Evolutionary conservation across 92 coral and sea anemone genomes (phyloP), one percentile per base, ranked within the genome.

Genomic region (Meandrina meandrites): DNA sequence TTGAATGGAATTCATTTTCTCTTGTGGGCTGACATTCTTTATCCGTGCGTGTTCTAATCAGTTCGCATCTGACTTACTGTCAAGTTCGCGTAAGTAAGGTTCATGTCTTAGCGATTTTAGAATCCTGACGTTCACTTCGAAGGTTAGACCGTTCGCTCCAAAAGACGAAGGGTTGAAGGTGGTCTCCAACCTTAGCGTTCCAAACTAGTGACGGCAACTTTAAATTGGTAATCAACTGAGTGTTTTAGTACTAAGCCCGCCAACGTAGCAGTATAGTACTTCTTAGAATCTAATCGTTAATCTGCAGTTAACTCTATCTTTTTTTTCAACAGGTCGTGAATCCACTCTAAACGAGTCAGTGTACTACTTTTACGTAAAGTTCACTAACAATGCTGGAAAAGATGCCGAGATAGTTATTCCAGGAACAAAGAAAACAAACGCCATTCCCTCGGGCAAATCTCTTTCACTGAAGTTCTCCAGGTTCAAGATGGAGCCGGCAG

Each of bases 351-450:
- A 94, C 53, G 89, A 75, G 14, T 89, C 95, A 14, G 68, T 91
- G 78, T 96, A 91, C 89, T 91, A 91, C 86, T 95, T 89, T 50
- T 92, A 94, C 57, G 85, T 95, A 28, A 80, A 88, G n/a, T 92
- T 96, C 85, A 94, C 91, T 47, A 96, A 96, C 89, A 88, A 90
- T 79, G 98, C 98, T 73, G 96, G 93, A 10, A 84, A 80, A 64
- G 93, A 93, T 57, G 94, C 93, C 17, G 92, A 95, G 76, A 58
- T 96, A 30, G 47, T 94, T 7, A 91, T 89, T 56, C 85, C 93
- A 1, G 98, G 95, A 17, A 85, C 90, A 76, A 94, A 93, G 75
- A 94, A 94, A 69, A 84, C 91, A 11, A 90, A 85, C 81, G 62
- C 89, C 45, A 83, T 96, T 35, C 98, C 98, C 36, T 83, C 90